Conservation (phyloP, 2,797 vertebrate genomes). For the Tenualosa ilisha region DNA sequence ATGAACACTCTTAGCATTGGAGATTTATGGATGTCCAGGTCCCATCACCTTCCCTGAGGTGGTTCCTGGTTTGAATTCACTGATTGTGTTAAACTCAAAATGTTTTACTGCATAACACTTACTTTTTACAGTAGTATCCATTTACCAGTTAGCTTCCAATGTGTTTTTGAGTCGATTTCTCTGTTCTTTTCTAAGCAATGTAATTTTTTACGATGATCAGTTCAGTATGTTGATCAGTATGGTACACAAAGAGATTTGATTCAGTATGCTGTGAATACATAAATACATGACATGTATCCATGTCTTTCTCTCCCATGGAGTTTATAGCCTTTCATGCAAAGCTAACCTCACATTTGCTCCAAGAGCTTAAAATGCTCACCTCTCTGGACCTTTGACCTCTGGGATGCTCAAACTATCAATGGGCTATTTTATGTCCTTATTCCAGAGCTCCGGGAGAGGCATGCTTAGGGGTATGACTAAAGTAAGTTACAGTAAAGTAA, state of each 20-base stretch:
- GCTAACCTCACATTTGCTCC: neutral
- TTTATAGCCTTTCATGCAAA: neutral
- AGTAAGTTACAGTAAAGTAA: too few relatives aligned
- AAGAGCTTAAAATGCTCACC: neutral
- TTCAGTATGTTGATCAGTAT: neutral
- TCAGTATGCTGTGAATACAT: neutral
- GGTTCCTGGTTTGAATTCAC: neutral
- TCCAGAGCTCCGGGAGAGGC: neutral
- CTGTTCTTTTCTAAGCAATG: neutral
- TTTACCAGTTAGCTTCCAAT: neutral
- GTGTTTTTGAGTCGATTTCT: neutral
- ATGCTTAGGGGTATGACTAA: neutral
- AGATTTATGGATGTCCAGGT: neutral
- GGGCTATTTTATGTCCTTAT: neutral
- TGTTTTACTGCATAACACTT: neutral
- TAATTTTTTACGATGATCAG: neutral
- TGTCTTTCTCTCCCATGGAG: neutral
- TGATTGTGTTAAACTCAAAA: neutral
- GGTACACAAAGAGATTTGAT: neutral
- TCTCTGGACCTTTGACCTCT: neutral
- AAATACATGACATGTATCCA: neutral
- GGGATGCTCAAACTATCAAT: neutral
- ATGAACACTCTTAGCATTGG: neutral
- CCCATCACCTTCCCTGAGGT: neutral
- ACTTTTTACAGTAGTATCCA: neutral